Evolutionary conservation across 2,888 invertebrate species (phyloP), one percentile per base, ranked within the genome.

Genomic region (Epinotia ramella): DNA sequence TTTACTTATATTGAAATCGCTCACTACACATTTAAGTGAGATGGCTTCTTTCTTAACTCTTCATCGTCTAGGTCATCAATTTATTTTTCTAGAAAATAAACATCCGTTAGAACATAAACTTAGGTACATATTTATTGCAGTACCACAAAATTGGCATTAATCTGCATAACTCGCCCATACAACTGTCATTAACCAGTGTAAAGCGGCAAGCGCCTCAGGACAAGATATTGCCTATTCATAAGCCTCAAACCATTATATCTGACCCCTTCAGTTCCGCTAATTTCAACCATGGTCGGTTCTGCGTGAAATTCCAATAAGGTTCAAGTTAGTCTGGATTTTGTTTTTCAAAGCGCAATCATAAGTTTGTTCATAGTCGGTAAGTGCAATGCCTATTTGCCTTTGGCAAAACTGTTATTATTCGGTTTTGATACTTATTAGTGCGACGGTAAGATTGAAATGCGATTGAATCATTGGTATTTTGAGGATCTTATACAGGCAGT

Each of bases 151-250:
- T 88, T 88, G 89, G 86, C 86, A 86, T 87, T 86, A 86, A 90
- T 90, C 87, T 89, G 82, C 89, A 89, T 89, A 88, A 87, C 88
- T 88, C 84, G 83, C 84, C 87, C 83, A 86, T 87, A 87, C 86
- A 88, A 83, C 87, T 87, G 88, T 88, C 88, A 89, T 90, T 90
- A 89, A 88, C 84, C 84, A 84, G 89, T 88, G 87, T 87, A 87
- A 83, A 84, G 84, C 86, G 83, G 85, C 83, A 86, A 87, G 87
- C 87, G 88, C 87, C 88, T 89, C 84, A 84, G 85, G 88, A 86
- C 88, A 87, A 89, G 84, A 86, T 89, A 90, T 89, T 89, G 89
- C 89, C 87, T 90, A 90, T 90, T 89, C 89, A 90, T 84, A 84
- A 81, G 79, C 79, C 66, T 70, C 69, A 72, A 77, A 78, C 81